Conservation (phyloP, 2,888 invertebrate genomes). For the Pheosia tremula region DNA sequence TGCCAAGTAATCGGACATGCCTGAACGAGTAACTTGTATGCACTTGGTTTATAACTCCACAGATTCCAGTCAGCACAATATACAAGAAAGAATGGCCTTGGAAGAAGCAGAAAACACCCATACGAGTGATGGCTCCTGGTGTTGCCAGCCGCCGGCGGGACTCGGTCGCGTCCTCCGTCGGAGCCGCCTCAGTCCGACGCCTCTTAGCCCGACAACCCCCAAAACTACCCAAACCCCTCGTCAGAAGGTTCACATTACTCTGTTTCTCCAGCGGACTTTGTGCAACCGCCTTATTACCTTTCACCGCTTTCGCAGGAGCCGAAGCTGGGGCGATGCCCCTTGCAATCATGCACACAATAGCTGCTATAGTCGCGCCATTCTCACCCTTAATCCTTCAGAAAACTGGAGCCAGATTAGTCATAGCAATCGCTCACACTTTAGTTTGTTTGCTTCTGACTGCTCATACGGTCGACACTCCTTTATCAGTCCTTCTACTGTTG, state of each 20-base stretch:
- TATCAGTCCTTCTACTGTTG: constrained; percentile 64
- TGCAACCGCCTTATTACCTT: constrained; percentile 87
- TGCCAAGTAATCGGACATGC: too few species aligned
- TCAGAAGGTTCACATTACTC: constrained; percentile 80
- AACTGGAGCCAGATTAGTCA: constrained; percentile 65
- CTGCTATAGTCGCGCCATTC: constrained; percentile 83
- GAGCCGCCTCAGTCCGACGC: constrained; percentile 90
- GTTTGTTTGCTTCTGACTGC: constrained; percentile 85
- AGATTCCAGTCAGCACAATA: constrained; percentile 76
- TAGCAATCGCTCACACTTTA: constrained; percentile 79
- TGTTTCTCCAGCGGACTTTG: constrained; percentile 86
- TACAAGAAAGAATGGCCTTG: constrained; percentile 80
- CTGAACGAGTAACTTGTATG: too few species aligned
- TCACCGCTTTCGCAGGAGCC: constrained; percentile 77
- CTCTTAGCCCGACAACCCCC: constrained; percentile 85
- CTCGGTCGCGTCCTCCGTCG: constrained; percentile 89
- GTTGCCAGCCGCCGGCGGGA: constrained; percentile 83
- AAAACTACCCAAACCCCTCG: constrained; percentile 77
- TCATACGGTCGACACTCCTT: constrained; percentile 77
- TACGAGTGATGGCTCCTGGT: constrained; percentile 43
- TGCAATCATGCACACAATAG: constrained; percentile 85
- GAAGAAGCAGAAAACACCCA: constrained; percentile 65
- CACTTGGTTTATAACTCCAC: constrained; percentile 19
- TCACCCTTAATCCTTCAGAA: constrained; percentile 75
- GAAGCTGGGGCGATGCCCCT: constrained; percentile 86